A percentile compares a stretch with the other conserved stretches of the same genome.
Evolutionary conservation across 2,888 invertebrate genomes (phyloP).

Genomic region (Hypomecis atomaria): DNA sequence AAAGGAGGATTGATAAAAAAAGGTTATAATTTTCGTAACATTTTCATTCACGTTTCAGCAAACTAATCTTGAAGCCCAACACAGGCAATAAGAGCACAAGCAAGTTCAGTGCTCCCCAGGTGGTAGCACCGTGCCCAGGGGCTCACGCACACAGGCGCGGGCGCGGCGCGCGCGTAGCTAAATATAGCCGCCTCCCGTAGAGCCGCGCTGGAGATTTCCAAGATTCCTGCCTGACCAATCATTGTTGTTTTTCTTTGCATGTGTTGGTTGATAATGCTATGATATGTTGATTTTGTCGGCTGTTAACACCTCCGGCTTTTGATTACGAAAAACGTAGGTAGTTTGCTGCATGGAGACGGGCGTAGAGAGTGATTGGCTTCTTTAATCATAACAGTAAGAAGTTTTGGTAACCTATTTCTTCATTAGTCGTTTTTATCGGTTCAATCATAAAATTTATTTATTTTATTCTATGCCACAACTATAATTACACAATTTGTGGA

Average conservation of each 20-base stretch:
- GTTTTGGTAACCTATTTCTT: no score
- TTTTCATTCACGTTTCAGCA: slow-evolving; percentile 10
- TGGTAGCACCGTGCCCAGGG: slow-evolving; percentile 45
- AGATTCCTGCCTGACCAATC: slow-evolving; percentile 71
- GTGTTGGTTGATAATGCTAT: slow-evolving; percentile 24
- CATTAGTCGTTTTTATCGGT: no score
- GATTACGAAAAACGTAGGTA: no score
- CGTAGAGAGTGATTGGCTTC: no score
- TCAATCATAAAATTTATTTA: no score
- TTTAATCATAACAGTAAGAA: no score
- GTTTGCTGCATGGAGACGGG: no score
- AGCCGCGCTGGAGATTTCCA: slow-evolving; percentile 74
- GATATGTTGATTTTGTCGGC: slow-evolving; percentile 1
- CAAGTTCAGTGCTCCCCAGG: slow-evolving; percentile 49
- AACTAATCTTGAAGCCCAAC: slow-evolving; percentile 25
- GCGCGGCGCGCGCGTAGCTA: slow-evolving; percentile 74
- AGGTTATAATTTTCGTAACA: neutral
- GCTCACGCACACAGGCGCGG: slow-evolving; percentile 56
- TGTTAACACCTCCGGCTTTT: no score
- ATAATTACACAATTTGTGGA: no score
- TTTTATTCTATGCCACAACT: no score
- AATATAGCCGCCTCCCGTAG: slow-evolving; percentile 78
- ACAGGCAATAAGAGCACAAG: slow-evolving; percentile 34
- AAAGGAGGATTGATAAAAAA: neutral
- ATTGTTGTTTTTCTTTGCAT: slow-evolving; percentile 44